Conservation (phyloP, 2,113 vertebrate genomes). For the Melanocharis versteri region DNA sequence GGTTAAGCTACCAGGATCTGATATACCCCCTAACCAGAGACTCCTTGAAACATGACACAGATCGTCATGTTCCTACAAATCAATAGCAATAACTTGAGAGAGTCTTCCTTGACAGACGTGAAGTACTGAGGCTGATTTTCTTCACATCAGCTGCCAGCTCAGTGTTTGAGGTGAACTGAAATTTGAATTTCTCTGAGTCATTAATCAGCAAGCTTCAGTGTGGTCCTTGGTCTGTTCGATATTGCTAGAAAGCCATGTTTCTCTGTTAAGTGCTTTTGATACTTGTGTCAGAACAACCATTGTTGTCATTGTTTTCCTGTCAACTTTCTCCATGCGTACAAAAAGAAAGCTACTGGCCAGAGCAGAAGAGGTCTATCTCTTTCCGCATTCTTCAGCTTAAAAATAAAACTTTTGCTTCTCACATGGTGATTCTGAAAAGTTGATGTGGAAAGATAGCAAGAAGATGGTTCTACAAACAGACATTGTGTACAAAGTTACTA, state of each 20-base stretch:
- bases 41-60: not conserved
- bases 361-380: not conserved
- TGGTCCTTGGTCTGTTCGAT: not conserved
- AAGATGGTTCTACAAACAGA: not conserved
- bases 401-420: not conserved
- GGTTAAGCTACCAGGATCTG: not conserved
- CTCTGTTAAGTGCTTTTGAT: not conserved
- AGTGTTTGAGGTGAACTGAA: not conserved
- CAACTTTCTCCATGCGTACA: not conserved
- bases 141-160: not conserved
- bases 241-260: not conserved
- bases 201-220: not conserved
- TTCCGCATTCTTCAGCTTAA: not conserved
- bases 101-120: not conserved
- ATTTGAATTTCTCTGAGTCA: not conserved
- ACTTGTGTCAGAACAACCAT: not conserved
- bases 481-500: not conserved
- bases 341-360: not conserved
- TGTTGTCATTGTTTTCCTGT: not conserved
- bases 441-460: not conserved
- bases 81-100: not conserved
- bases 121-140: not conserved
- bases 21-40: not conserved
- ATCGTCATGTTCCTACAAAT: not conserved
- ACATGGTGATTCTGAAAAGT: not conserved